Evolutionary conservation across 2,888 invertebrate species (phyloP), one percentile per base, ranked within the genome.

Genomic region (Tigriopus californicus): DNA sequence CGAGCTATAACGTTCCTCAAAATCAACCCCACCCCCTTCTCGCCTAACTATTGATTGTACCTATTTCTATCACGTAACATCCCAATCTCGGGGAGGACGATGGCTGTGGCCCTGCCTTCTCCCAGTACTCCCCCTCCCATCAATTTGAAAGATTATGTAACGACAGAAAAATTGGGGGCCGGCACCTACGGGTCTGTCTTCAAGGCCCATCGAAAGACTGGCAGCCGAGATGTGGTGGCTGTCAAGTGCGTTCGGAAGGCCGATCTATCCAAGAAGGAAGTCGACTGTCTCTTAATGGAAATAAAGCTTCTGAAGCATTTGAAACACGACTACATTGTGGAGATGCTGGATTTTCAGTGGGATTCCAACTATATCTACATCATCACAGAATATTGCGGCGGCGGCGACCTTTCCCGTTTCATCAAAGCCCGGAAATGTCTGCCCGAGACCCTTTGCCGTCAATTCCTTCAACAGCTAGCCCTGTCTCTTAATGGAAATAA

Each of bases 161-260:
- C 25, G 20, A 25, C 24, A 11, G 52, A 51, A 51, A 83, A 80
- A 70, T 75, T 89, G 11, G 89, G 89, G 1, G 77, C 79, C 18
- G 89, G 89, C 1, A 85, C 84, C 64, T 89, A 86, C 72, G 84
- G 88, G 0, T 81, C 81, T 0, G 89, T 90, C 0, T 87, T 82
- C 69, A 86, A 85, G 72, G 87, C 85, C 0, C 77, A 77, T 61
- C 77, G 76, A 64, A 81, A 82, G 77, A 74, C 78, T 61, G 78
- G 77, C 42, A 76, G 75, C 1, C 74, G 78, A 41, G 78, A 82
- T 57, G 77, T 78, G 51, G 82, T 85, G 54, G 90, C 89, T 0
- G 78, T 90, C 53, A 90, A 90, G 73, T 85, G 85, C 67, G 80
- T 89, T 51, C 78, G 81, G 67, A 84, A 82, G 69, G 76, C 76